Conservation (phyloP, 2,888 invertebrate species). For the Malacosoma neustria region DNA sequence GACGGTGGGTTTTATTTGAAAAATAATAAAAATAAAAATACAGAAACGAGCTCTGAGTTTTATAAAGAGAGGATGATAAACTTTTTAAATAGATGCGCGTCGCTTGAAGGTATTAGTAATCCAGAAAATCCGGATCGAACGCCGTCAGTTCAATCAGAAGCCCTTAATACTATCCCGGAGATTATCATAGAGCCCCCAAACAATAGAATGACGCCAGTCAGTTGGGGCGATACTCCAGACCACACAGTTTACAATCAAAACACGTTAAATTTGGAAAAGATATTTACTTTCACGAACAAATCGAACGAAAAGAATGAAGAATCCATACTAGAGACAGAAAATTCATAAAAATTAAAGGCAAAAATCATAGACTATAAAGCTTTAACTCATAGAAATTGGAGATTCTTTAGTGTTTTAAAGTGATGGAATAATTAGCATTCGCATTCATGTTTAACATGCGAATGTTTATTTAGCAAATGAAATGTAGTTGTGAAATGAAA, state of each 20-base stretch:
- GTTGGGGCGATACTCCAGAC: constrained; percentile 61
- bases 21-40: constrained; percentile 60
- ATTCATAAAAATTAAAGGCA: too few species aligned
- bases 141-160: constrained; percentile 48
- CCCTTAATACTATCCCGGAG: constrained; percentile 47
- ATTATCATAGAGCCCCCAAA: constrained; percentile 16
- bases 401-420: too few species aligned
- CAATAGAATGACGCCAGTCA: constrained; percentile 35
- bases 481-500: too few species aligned
- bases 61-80: constrained; percentile 65
- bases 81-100: constrained; percentile 55
- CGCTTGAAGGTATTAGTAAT: constrained; percentile 46
- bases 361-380: too few species aligned
- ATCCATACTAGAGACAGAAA: constrained; percentile 3
- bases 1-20: constrained; percentile 59
- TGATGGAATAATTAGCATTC: too few species aligned
- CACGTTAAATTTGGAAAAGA: constrained; percentile 56
- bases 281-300: constrained; percentile 46
- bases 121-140: constrained; percentile 31
- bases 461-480: too few species aligned
- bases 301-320: constrained; percentile 11
- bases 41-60: constrained; percentile 58
- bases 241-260: constrained; percentile 65
- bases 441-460: too few species aligned
- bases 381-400: too few species aligned